Conservation (phyloP, 1,140 invertebrate species). For the Argopecten irradians region DNA sequence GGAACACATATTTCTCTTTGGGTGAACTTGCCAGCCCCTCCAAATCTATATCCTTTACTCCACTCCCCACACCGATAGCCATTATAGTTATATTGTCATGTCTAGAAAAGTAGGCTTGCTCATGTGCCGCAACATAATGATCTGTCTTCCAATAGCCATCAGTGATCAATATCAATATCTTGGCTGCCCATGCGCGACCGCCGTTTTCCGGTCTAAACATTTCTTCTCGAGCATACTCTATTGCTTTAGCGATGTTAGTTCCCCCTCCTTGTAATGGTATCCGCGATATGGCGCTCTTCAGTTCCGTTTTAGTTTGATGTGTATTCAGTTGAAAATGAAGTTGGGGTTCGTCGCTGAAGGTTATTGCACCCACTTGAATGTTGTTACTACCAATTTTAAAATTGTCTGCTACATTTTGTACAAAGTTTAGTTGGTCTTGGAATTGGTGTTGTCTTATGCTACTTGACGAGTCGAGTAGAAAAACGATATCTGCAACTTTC, state of each 20-base stretch:
- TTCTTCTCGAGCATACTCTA: conserved; percentile 52
- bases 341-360: conserved; percentile 38
- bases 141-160: conserved; percentile 60
- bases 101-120: conserved; percentile 52
- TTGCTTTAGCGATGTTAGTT: conserved; percentile 57
- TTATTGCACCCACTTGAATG: conserved; percentile 40
- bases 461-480: conserved; percentile 61
- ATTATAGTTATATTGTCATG: conserved; percentile 57
- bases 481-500: conserved; percentile 59
- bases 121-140: conserved; percentile 43
- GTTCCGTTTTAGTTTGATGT: background rate
- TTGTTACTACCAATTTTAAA: conserved; percentile 55
- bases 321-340: conserved; percentile 34
- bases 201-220: conserved; percentile 61
- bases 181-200: conserved; percentile 52
- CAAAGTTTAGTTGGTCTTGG: conserved; percentile 52
- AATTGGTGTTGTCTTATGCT: conserved; percentile 63
- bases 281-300: conserved; percentile 28
- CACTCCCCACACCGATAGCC: conserved; percentile 58
- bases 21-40: conserved; percentile 57
- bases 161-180: conserved; percentile 63
- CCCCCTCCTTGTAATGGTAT: conserved; percentile 45
- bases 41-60: conserved; percentile 53
- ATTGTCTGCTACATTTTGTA: conserved; percentile 50
- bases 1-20: conserved; percentile 53